Conservation (phyloP, 2,797 vertebrate genomes). For the Gymnodraco acuticeps region DNA sequence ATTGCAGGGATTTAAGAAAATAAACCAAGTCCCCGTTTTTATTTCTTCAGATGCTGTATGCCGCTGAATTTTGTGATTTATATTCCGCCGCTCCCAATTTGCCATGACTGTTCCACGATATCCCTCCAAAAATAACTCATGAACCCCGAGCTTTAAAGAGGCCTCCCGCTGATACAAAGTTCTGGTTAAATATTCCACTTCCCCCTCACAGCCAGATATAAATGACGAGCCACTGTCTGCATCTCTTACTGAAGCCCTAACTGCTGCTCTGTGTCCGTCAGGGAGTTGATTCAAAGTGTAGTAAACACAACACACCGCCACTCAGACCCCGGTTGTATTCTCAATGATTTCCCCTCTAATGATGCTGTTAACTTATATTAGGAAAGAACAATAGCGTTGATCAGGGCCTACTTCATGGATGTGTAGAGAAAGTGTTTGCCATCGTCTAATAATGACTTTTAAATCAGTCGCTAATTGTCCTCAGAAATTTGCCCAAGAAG, state of each 20-base stretch:
- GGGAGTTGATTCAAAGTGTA: constrained; percentile 63
- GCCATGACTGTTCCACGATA: constrained; percentile 29
- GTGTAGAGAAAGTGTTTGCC: constrained; percentile 44
- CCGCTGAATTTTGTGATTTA: constrained; percentile 31
- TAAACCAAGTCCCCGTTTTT: too few relatives aligned
- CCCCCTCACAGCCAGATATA: constrained; percentile 47
- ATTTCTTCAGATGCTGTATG: constrained; percentile 4
- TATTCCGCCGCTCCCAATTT: constrained; percentile 35
- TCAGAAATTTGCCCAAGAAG: constrained; percentile 46
- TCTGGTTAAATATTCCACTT: constrained; percentile 56
- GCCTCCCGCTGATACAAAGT: constrained; percentile 48
- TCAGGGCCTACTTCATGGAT: constrained; percentile 39
- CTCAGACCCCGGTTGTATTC: constrained; percentile 51
- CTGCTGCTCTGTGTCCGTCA: constrained; percentile 49
- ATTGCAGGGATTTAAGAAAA: too few relatives aligned
- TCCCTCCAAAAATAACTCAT: constrained; percentile 43
- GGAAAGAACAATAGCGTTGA: constrained; percentile 60
- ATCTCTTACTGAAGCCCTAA: constrained; percentile 53
- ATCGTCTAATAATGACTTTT: constrained; percentile 69
- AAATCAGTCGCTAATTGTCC: constrained; percentile 64
- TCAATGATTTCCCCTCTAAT: constrained; percentile 69
- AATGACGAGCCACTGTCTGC: constrained; percentile 59
- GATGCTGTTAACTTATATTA: constrained; percentile 66
- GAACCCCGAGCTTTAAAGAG: constrained; percentile 29
- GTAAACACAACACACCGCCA: constrained; percentile 57